Evolutionary conservation across 2,888 invertebrate genomes (phyloP).

Genomic region (Anoplius nigerrimus): DNA sequence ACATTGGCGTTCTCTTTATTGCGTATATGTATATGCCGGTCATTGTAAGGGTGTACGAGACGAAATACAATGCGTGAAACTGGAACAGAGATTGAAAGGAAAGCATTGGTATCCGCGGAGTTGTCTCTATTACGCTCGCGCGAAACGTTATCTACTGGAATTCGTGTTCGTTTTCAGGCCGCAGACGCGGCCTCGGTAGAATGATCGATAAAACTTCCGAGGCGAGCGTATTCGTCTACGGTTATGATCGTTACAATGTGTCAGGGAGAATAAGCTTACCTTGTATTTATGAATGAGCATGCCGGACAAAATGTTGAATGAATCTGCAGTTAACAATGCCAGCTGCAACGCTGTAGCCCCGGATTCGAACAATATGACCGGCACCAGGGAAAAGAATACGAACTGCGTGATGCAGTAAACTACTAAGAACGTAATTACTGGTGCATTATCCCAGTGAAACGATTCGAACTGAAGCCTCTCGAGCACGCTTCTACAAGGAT

Average conservation of each 20-base stretch:
- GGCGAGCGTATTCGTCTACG: no score
- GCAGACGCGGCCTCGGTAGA: no score
- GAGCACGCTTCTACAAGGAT: slow-evolving; percentile 76
- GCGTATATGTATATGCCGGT: slow-evolving; percentile 83
- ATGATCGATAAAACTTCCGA: no score
- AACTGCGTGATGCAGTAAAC: slow-evolving; percentile 85
- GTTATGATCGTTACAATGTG: not conserved
- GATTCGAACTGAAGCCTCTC: slow-evolving; percentile 83
- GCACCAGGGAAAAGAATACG: slow-evolving; percentile 85
- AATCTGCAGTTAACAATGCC: slow-evolving; percentile 88
- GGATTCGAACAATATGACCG: slow-evolving; percentile 84
- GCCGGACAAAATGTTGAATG: slow-evolving; percentile 88
- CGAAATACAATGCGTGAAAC: slow-evolving; percentile 89
- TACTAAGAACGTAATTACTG: slow-evolving; percentile 79
- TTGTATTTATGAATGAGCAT: slow-evolving; percentile 88
- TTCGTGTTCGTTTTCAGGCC: no score
- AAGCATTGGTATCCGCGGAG: not conserved
- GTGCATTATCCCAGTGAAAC: slow-evolving; percentile 80
- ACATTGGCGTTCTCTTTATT: slow-evolving; percentile 79
- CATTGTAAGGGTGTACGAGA: slow-evolving; percentile 86
- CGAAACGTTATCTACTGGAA: no score
- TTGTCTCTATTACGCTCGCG: no score
- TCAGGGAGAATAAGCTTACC: slow-evolving; percentile 75
- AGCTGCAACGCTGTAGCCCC: slow-evolving; percentile 90
- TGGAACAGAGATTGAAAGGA: slow-evolving; percentile 74